These are phyloP conservation scores for Oreochromis grahami DNA, from an alignment of 2,797 vertebrate genomes.

Conservation along the genomic window DNA sequence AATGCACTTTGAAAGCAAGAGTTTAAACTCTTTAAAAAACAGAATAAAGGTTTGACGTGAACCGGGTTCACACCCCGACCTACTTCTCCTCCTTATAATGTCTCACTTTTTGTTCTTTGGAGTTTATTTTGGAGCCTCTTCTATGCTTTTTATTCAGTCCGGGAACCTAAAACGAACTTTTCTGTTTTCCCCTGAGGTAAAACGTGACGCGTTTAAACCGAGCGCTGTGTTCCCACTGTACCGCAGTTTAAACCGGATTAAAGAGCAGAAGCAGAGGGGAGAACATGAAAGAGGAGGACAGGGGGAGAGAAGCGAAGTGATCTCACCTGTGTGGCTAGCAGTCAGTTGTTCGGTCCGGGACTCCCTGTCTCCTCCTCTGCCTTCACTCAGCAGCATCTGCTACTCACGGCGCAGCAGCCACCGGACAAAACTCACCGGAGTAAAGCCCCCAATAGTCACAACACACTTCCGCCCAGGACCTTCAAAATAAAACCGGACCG, in stretches of 20 bases:
- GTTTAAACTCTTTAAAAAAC: neutral
- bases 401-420: neutral
- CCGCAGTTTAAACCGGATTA: neutral
- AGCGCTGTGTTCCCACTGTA: neutral
- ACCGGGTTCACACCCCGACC: neutral
- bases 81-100: neutral
- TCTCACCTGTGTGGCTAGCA: neutral
- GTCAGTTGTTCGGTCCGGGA: neutral
- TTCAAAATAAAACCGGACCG: conserved; percentile 8
- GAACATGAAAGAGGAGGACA: neutral
- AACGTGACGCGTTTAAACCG: neutral
- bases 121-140: neutral
- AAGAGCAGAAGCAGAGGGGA: neutral
- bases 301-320: neutral
- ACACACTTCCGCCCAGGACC: neutral
- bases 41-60: neutral
- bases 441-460: rapidly evolving
- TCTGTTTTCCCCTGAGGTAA: neutral
- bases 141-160: neutral
- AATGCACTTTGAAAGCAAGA: neutral
- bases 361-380: neutral
- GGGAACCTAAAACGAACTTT: neutral
- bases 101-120: neutral
- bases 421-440: neutral
- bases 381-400: conserved; percentile 1